Conservation (phyloP, 2,797 vertebrate genomes). For the Scarus forsteni region DNA sequence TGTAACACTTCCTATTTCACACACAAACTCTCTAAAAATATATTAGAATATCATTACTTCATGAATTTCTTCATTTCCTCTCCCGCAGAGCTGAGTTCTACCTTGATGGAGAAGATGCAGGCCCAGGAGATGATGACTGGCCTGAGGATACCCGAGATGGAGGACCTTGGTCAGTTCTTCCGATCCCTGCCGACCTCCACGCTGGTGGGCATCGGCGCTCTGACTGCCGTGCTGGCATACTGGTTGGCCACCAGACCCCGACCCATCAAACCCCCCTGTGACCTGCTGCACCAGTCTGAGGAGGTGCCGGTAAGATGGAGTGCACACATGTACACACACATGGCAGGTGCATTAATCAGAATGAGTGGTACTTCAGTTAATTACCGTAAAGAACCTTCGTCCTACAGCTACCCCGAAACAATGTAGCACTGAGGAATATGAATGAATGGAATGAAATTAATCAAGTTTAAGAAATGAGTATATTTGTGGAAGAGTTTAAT, state of each 20-base stretch:
- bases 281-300: slow-evolving; percentile 92
- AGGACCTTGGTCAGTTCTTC: slow-evolving; percentile 91
- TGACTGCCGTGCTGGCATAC: slow-evolving; percentile 91
- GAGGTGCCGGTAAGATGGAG: slow-evolving; percentile 83
- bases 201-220: slow-evolving; percentile 91
- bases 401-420: too few species aligned
- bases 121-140: slow-evolving; percentile 92
- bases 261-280: slow-evolving; percentile 91
- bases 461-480: too few species aligned
- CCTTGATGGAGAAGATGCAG: slow-evolving; percentile 96
- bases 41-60: neutral
- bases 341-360: too few species aligned
- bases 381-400: too few species aligned
- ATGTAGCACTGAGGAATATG: too few species aligned
- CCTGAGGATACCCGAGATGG: slow-evolving; percentile 90
- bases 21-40: neutral
- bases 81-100: slow-evolving; percentile 89
- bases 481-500: too few species aligned
- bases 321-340: neutral
- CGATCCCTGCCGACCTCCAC: slow-evolving; percentile 90
- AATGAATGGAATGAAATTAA: too few species aligned
- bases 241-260: slow-evolving; percentile 94
- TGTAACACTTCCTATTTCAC: too few species aligned
- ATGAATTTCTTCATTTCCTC: neutral
- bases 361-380: too few species aligned